Base-by-base conservation (phyloP, 1,140 invertebrate genomes). In the Drosophila littoralis region DNA sequence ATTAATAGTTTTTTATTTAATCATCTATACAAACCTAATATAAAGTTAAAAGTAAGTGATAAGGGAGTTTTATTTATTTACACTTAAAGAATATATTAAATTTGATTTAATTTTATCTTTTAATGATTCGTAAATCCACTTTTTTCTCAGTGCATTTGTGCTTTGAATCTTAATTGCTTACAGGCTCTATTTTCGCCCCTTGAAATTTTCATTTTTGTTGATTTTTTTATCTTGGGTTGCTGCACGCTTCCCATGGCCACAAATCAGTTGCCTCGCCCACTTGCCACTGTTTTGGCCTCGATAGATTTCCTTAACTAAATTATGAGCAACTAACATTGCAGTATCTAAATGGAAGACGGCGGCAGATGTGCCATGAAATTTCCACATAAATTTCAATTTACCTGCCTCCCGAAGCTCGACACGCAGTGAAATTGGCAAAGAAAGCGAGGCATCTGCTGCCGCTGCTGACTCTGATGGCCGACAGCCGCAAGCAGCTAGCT, bases 281-380 rank as follows among this genome's bases (percentile, higher is more conserved):
- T 77, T 73, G 79, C 78, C 79, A 81, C 78, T 45, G 78, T 76
- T 80, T 80, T 77, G 67, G 78, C 78, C 78, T 58, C 63, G 61
- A 81, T 81, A 60, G 78, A 72, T 64, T 50, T 28, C 28, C 66
- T 71, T 60, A 52, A 54, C 64, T 79, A 74, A 81, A 74, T 81
- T 81, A 77, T 81, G 79, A 68, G 74, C 63, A 64, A 76, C 65
- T 76, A 61, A 52, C 71, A 54, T 77, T 51, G 52, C 63, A 36
- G 70, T 79, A 66, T 73, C 75, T 73, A 78, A 78, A 73, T 79
- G 59, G 79, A 12, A 77, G 73, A 43, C 73, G 64, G 75, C 79
- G 69, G 75, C 79, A 82, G 80, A 82, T 83, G 81, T 83, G 72
- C 81, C 77, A 84, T 82, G 81, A 72, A 77, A 77, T 79, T 84